phyloP scores from a whole-genome alignment of 2,888 invertebrate genomes.

The Tenodera sinensis region DNA sequence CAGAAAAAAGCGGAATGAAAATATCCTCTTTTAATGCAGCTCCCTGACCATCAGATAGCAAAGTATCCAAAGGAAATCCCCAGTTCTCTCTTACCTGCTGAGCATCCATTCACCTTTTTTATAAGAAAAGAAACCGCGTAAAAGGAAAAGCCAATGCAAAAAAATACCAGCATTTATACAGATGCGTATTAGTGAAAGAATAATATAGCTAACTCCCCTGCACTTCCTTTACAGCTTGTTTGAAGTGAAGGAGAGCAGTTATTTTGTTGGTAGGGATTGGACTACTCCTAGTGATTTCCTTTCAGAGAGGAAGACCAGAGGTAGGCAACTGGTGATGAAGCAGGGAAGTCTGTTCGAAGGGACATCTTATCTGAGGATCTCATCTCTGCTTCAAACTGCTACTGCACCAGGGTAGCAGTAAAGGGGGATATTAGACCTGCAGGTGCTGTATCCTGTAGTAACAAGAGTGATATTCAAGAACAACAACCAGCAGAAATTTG shows the following conservation, averaged over 20 bases:
- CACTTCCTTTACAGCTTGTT: neutral
- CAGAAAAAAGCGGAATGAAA: neutral
- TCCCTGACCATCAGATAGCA: neutral
- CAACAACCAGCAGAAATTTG: neutral
- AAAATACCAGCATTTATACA: neutral
- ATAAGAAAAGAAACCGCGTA: neutral
- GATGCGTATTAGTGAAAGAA: neutral
- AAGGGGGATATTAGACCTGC: neutral
- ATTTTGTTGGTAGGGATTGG: neutral
- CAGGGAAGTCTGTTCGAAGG: neutral
- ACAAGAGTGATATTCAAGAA: neutral
- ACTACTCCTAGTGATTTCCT: neutral
- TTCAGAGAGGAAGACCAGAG: neutral
- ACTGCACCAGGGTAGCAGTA: neutral
- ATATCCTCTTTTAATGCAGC: neutral
- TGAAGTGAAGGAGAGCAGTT: slow-evolving; percentile 8
- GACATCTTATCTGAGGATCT: slow-evolving; percentile 3
- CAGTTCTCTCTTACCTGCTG: neutral
- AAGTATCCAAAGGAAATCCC: neutral
- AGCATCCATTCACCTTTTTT: neutral
- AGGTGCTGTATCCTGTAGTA: neutral
- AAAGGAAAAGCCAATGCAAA: neutral
- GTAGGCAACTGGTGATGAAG: neutral
- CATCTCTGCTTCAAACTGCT: neutral
- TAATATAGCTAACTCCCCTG: neutral